Base-by-base conservation (phyloP, 1,140 invertebrate species). In the Conopomorpha cramerella region DNA sequence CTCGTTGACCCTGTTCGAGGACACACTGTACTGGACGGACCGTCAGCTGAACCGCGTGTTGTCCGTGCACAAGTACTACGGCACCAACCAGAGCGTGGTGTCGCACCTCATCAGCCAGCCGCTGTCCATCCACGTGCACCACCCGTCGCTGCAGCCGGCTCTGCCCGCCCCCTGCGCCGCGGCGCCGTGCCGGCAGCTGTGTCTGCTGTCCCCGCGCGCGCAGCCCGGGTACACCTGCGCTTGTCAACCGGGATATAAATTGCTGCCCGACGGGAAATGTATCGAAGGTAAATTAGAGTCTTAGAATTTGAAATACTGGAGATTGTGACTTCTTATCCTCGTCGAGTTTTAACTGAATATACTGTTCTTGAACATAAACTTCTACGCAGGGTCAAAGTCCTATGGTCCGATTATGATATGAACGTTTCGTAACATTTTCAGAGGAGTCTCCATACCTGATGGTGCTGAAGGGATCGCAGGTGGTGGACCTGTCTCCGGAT, bases 1-100 rank as follows among this genome's bases (percentile, higher is more conserved):
- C 78, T 96, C 94, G 0, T 70, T 99, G 4, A 93, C 95, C 0
- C 77, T 98, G 0, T 94, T 93, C 50, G 91, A 93, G 67, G 96
- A 99, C 49, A 91, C 88, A 0, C 79, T 99, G 34, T 99, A 96
- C 60, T 99, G 96, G 95, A 98, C 95, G 0, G 96, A 99, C 66
- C 81, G 95, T 3, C 93, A 96, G 48, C 72, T 96, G 1, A 96
- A 96, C 50, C 77, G 93, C 15, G 90, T 93, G 2, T 54, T 94
- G 0, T 93, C 91, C 0, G 92, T 92, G 0, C 88, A 96, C 60
- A 98, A 98, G 63, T 98, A 92, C 64, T 85, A 85, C 42, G 95
- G 94, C 2, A 80, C 84, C 8, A 95, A 97, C 71, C 92, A 96
- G 59, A 91, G 90, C 0, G 93, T 98, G 1, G 92, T 96, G 1